Percentiles rank a stretch among this genome's conserved stretches.
Evolutionary conservation across 2,888 invertebrate species (phyloP).

Genomic region (Phragmatobia fuliginosa): DNA sequence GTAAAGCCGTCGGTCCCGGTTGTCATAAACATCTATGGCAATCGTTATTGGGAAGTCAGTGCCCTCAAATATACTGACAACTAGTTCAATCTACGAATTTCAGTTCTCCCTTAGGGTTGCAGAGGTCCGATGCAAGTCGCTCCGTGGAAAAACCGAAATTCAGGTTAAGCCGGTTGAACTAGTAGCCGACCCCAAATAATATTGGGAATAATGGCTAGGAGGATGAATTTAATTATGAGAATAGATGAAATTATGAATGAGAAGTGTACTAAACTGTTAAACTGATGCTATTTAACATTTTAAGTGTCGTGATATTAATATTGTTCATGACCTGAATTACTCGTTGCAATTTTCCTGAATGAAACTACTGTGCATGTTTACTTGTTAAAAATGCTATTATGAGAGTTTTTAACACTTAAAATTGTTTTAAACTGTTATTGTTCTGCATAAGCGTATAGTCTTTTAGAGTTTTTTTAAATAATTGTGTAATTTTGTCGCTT

Average conservation of each 20-base stretch:
- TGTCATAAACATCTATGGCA: too few relatives aligned
- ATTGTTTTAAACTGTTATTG: neutral
- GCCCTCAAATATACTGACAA: too few relatives aligned
- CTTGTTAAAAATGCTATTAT: constrained; percentile 14
- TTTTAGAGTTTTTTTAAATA: neutral
- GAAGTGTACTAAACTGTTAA: neutral
- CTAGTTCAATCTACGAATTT: too few relatives aligned
- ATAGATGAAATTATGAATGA: neutral
- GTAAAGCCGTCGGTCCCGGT: too few relatives aligned
- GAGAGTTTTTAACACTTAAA: neutral
- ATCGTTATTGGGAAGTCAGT: too few relatives aligned
- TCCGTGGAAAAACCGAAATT: too few relatives aligned
- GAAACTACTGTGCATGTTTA: constrained; percentile 6
- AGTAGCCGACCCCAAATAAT: too few relatives aligned
- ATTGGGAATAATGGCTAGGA: too few relatives aligned
- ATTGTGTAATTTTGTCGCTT: neutral
- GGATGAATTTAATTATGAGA: too few relatives aligned
- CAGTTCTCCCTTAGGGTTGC: too few relatives aligned
- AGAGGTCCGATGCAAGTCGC: too few relatives aligned
- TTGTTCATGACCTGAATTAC: constrained; percentile 14
- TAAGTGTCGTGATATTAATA: constrained; percentile 2
- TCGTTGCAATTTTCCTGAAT: constrained; percentile 10
- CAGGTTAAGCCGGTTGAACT: too few relatives aligned
- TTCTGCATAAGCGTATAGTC: neutral
- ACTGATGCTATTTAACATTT: neutral